Conservation (phyloP, 2,797 vertebrate genomes). For the Chelon labrosus region DNA sequence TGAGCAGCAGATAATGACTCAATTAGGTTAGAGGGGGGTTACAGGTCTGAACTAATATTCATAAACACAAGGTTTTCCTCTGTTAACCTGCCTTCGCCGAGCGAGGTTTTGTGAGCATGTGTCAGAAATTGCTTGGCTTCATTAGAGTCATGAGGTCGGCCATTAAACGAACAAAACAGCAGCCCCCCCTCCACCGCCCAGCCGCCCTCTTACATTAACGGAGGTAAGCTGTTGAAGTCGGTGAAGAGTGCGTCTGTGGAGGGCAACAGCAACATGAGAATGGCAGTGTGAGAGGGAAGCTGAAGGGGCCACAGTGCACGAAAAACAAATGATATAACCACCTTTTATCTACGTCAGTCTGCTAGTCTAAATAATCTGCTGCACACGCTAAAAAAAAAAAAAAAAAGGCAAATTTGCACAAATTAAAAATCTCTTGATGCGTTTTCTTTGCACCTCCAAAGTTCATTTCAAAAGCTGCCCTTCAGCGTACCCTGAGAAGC, state of each 20-base stretch:
- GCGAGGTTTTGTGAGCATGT: background rate
- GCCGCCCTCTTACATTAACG: slow-evolving; percentile 37
- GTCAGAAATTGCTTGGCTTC: slow-evolving; percentile 38
- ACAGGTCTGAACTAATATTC: slow-evolving; percentile 22
- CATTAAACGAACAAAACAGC: slow-evolving; percentile 67
- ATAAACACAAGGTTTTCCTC: background rate
- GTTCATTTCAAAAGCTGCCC: slow-evolving; percentile 41
- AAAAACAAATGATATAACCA: slow-evolving; percentile 78
- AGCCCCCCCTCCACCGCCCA: background rate
- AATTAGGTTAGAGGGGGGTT: slow-evolving; percentile 27
- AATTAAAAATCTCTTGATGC: background rate
- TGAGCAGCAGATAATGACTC: slow-evolving; percentile 43
- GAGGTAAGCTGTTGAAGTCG: slow-evolving; percentile 50
- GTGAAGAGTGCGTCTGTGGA: slow-evolving; percentile 45
- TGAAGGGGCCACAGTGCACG: slow-evolving; percentile 45
- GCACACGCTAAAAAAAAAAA: background rate
- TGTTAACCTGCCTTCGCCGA: no score
- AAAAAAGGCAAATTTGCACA: background rate
- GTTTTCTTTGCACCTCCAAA: slow-evolving; percentile 12
- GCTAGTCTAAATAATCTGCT: slow-evolving; percentile 18
- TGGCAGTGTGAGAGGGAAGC: slow-evolving; percentile 43
- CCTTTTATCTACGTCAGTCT: slow-evolving; percentile 53
- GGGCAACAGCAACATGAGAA: slow-evolving; percentile 68
- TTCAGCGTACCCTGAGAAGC: slow-evolving; percentile 34
- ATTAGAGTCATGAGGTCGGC: slow-evolving; percentile 52